phyloP scores from a whole-genome alignment of 2,113 vertebrate species.

The Zosterops borbonicus region DNA sequence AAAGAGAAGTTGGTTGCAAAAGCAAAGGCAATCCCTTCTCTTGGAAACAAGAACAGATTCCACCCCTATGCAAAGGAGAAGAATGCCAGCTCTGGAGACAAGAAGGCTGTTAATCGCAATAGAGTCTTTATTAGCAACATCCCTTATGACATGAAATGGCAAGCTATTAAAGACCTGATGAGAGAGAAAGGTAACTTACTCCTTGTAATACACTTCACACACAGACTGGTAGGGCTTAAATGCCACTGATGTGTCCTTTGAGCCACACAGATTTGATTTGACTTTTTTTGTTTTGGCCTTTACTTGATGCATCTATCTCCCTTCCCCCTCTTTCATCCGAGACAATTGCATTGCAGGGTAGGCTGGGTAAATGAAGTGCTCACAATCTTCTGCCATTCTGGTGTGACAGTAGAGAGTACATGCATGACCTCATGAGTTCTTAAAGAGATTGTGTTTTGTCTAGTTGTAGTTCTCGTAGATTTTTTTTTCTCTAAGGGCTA shows the following conservation, averaged over 20 bases:
- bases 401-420: slow-evolving; percentile 70
- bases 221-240: slow-evolving; percentile 11
- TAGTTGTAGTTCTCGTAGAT: slow-evolving; percentile 76
- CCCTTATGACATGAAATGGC: slow-evolving; percentile 99
- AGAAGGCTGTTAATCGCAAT: slow-evolving; percentile 87
- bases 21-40: slow-evolving; percentile 70
- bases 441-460: slow-evolving; percentile 75
- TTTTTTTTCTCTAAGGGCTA: slow-evolving; percentile 62
- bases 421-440: slow-evolving; percentile 75
- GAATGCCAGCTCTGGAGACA: slow-evolving; percentile 81
- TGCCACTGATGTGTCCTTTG: slow-evolving; percentile 43
- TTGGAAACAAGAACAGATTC: slow-evolving; percentile 84
- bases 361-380: slow-evolving; percentile 70
- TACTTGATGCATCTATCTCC: slow-evolving; percentile 68
- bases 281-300: slow-evolving; percentile 44
- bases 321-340: slow-evolving; percentile 68
- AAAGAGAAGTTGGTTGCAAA: slow-evolving; percentile 83
- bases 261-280: slow-evolving; percentile 72
- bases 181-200: slow-evolving; percentile 94
- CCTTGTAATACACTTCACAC: slow-evolving; percentile 16
- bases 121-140: slow-evolving; percentile 99
- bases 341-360: slow-evolving; percentile 75
- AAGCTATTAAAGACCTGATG: slow-evolving; percentile 99
- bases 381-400: slow-evolving; percentile 66
- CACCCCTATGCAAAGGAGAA: slow-evolving; percentile 96